Evolutionary conservation across 1,140 invertebrate genomes (phyloP).

Genomic region (Bombus impatiens): DNA sequence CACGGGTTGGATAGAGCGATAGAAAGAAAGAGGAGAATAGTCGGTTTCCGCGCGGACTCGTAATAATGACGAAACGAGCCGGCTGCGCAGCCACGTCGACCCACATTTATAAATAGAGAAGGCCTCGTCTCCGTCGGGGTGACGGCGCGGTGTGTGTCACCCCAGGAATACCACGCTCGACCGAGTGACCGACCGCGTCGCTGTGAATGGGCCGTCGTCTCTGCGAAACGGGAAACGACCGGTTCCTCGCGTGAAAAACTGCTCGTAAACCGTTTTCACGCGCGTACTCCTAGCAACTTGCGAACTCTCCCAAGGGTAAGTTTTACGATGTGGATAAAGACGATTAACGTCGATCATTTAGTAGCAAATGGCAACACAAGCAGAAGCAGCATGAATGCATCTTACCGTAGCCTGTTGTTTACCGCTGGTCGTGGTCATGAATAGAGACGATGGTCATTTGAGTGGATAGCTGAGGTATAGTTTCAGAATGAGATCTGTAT

Average conservation of each 20-base stretch:
- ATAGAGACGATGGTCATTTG: too few relatives aligned
- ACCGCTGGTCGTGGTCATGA: not conserved
- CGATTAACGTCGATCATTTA: slow-evolving; percentile 9
- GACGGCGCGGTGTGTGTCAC: slow-evolving; percentile 73
- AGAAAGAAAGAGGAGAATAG: not conserved
- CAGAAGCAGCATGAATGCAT: not conserved
- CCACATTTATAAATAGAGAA: slow-evolving; percentile 79
- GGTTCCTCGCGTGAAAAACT: not conserved
- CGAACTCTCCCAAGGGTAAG: too few relatives aligned
- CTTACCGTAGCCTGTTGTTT: not conserved
- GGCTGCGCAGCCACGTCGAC: slow-evolving; percentile 71
- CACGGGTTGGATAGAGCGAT: not conserved
- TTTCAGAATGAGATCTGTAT: too few relatives aligned
- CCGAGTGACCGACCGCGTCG: slow-evolving; percentile 71
- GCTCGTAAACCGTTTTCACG: slow-evolving; percentile 24
- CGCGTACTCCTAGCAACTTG: too few relatives aligned
- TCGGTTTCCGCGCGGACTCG: slow-evolving; percentile 63
- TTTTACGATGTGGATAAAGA: not conserved
- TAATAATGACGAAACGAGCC: slow-evolving; percentile 76
- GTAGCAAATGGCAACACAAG: not conserved
- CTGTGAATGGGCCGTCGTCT: slow-evolving; percentile 68
- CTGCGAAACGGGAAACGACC: not conserved
- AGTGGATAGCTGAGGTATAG: too few relatives aligned
- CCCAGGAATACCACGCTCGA: slow-evolving; percentile 74
- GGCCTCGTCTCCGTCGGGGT: slow-evolving; percentile 71